phyloP scores from a whole-genome alignment of 2,797 vertebrate species.

The Sebastes aleutianus region DNA sequence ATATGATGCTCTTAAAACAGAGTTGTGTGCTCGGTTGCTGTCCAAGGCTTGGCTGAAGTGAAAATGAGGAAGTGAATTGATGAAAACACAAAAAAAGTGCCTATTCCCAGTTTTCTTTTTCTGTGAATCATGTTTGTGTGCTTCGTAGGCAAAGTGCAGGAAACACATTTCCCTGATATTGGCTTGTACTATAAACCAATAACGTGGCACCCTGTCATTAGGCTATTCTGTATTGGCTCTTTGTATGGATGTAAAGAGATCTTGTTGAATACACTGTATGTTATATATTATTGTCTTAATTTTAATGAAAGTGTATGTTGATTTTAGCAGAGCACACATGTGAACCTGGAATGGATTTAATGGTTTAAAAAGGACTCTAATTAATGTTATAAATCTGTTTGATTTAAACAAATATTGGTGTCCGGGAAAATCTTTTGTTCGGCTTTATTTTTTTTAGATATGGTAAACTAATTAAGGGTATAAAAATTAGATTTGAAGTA shows the following conservation, averaged over 20 bases:
- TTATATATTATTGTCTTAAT: conserved; percentile 65
- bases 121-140: conserved; percentile 41
- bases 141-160: conserved; percentile 43
- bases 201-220: conserved; percentile 36
- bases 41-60: conserved; percentile 24
- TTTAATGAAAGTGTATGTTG: conserved; percentile 63
- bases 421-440: conserved; percentile 20
- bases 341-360: conserved; percentile 49
- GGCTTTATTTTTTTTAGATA: conserved; percentile 14
- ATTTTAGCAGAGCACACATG: conserved; percentile 56
- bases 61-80: conserved; percentile 40
- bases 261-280: conserved; percentile 69
- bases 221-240: conserved; percentile 51
- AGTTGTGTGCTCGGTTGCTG: conserved; percentile 33
- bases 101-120: conserved; percentile 72
- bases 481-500: neutral
- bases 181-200: conserved; percentile 42
- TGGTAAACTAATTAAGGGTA: neutral
- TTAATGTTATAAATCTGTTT: conserved; percentile 55
- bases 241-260: conserved; percentile 62
- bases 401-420: conserved; percentile 45
- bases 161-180: conserved; percentile 19
- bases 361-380: conserved; percentile 36
- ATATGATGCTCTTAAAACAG: conserved; percentile 8
- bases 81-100: conserved; percentile 67